Percentiles rank a stretch among this genome's conserved stretches.
These are phyloP conservation scores for Mimumesa dahlbomi DNA, from an alignment of 2,888 invertebrate species.

Conservation along the genomic window DNA sequence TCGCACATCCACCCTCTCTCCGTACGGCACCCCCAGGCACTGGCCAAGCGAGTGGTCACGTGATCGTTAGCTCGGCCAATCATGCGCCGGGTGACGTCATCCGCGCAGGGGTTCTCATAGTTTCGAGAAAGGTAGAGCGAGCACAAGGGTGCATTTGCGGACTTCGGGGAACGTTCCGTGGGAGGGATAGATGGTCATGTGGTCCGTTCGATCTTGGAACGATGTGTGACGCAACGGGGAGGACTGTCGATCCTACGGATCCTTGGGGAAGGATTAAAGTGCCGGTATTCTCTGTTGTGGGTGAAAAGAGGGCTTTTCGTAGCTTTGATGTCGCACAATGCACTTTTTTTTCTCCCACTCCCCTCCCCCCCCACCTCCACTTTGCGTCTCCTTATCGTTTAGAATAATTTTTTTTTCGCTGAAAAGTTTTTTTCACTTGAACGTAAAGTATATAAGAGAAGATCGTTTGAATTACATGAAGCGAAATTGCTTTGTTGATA, in stretches of 20 bases:
- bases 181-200: constrained; percentile 54
- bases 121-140: constrained; percentile 28
- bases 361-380: no score
- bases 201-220: constrained; percentile 57
- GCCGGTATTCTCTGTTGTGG: background rate
- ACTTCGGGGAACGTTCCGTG: constrained; percentile 31
- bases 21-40: constrained; percentile 53
- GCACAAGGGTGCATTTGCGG: constrained; percentile 48
- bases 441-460: no score
- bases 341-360: background rate
- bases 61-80: constrained; percentile 74
- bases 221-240: constrained; percentile 61
- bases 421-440: no score
- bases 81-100: constrained; percentile 70
- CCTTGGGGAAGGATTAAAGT: constrained; percentile 54
- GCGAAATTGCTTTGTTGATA: no score
- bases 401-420: no score
- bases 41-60: constrained; percentile 69
- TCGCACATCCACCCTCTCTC: constrained; percentile 13
- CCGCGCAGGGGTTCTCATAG: constrained; percentile 72
- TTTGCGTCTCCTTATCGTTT: no score
- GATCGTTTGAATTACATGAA: no score
- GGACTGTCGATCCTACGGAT: constrained; percentile 54
- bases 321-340: constrained; percentile 15
- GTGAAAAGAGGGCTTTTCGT: constrained; percentile 12